A percentile compares a stretch with the other conserved stretches of the same genome.
Evolutionary conservation across 2,888 invertebrate genomes (phyloP).

Genomic region (Celastrina argiolus): DNA sequence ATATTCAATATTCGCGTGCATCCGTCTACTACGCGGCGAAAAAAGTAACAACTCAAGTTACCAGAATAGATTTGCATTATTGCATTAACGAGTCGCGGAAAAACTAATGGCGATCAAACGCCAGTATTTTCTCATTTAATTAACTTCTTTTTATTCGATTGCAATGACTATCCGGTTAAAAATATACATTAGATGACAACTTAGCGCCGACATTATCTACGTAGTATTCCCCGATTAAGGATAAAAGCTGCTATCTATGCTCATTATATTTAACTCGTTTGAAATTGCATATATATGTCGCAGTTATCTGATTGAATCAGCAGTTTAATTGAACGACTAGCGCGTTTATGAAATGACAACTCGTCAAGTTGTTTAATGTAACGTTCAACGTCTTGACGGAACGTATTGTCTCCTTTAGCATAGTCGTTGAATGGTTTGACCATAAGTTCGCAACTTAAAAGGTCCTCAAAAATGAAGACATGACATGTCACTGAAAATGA

Average conservation of each 20-base stretch:
- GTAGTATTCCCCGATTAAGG: not conserved
- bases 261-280: not conserved
- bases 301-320: no score
- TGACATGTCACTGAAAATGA: no score
- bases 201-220: not conserved
- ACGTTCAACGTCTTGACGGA: no score
- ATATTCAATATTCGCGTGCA: constrained; percentile 2
- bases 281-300: no score
- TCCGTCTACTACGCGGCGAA: not conserved
- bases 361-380: no score
- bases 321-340: no score
- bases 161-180: not conserved
- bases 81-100: constrained; percentile 4
- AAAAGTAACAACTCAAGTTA: constrained; percentile 8
- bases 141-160: constrained; percentile 13
- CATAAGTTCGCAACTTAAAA: no score
- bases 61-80: constrained; percentile 17
- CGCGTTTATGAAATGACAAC: no score
- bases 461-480: no score
- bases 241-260: not conserved
- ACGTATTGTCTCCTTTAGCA: no score
- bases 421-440: no score
- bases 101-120: not conserved
- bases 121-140: constrained; percentile 20
- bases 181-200: not conserved